phyloP scores from a whole-genome alignment of 2,797 vertebrate species.

The Fratercula arctica region DNA sequence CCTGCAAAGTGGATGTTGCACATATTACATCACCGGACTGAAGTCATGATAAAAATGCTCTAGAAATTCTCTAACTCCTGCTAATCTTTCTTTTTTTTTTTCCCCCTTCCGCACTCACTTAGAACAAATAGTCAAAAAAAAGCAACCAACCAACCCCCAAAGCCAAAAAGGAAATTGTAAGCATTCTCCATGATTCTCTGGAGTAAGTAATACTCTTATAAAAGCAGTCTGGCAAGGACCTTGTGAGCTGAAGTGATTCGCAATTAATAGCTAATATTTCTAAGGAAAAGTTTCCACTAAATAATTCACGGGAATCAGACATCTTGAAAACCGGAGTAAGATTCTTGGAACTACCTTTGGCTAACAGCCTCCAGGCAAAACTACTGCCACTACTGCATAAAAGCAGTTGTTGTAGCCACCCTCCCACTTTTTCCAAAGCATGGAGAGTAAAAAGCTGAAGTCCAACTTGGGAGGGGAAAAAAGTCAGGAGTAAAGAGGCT shows the following conservation, averaged over 20 bases:
- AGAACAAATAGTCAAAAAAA: not conserved
- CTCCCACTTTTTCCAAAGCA: not conserved
- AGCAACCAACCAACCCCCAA: not conserved
- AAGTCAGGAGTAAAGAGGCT: not conserved
- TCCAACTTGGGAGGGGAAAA: not conserved
- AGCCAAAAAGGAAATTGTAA: not conserved
- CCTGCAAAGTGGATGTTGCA: not conserved
- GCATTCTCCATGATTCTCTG: not conserved
- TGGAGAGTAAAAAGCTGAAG: not conserved
- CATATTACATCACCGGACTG: fast-evolving
- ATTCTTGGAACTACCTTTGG: not conserved
- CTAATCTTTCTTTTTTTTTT: not conserved
- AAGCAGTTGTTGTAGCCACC: not conserved
- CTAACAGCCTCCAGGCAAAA: not conserved
- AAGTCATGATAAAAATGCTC: not conserved
- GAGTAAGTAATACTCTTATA: not conserved
- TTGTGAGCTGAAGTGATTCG: not conserved
- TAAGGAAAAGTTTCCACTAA: conserved; percentile 27
- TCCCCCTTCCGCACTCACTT: not conserved
- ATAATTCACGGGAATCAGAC: not conserved
- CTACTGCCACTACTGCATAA: not conserved
- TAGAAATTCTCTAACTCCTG: not conserved
- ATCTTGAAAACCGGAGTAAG: not conserved
- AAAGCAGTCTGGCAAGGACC: not conserved
- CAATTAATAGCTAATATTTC: not conserved